Base-by-base conservation (phyloP, 2,888 invertebrate species). In the Acrobasis suavella region DNA sequence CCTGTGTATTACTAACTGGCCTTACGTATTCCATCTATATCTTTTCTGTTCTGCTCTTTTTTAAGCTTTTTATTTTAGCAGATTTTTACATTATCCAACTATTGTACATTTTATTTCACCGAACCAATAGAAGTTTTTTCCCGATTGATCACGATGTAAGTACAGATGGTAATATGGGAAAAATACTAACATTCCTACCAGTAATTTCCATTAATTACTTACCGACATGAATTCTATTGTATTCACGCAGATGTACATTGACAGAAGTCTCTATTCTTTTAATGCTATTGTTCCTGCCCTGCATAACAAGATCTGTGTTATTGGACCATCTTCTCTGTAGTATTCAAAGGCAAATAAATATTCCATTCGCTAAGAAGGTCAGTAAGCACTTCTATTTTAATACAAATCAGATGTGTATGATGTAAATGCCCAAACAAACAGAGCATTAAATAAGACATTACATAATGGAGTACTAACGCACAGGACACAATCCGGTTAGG, bases 381-480 rank as follows among this genome's bases (percentile, higher is more conserved):
- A 50, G 7, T 5, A 16, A 50, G 9, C 9, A 14, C 22, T 9
- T 10, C 32, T 52, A 32, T 52, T 52, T n/a, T 22, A 38, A 55
- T 38, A 38, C 38, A 56, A 42, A 56, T 56, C 39, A 12, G 22
- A 56, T 22, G 42, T 5, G 42, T 46, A 46, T 17, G 17, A 46
- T 55, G 54, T 55, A 55, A 55, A 52, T 52, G 22, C 12, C 39
- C 9, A 9, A 15, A 56, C 42, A 56, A 56, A 22, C 56, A 56
- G 56, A 56, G 56, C 42, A 56, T 56, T 16, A 56, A 56, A 56
- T 22, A 42, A 56, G 14, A 14, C 12, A 12, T 46, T 56, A 56
- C 22, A 22, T 56, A 56, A 42, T 32, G 8, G 14, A 17, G 42
- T 42, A 56, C 56, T 22, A 56, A 22, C 42, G n/a, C n/a, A 16